phyloP scores from a whole-genome alignment of 1,140 invertebrate species.

The Lysiphlebus fabarum region DNA sequence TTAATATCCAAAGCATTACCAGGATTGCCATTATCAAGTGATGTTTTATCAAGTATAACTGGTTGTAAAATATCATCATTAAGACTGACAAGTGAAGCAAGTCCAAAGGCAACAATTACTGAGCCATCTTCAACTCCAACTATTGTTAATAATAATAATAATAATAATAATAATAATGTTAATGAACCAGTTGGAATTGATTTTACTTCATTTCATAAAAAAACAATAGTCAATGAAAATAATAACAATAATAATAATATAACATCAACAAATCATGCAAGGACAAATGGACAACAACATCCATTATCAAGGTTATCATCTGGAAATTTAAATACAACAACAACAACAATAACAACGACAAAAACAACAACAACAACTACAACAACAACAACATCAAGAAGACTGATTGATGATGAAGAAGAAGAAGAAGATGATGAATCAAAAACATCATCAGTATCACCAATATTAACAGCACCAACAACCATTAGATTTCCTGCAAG shows the following conservation, averaged over 20 bases:
- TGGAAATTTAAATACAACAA: constrained; percentile 11
- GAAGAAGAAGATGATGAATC: constrained; percentile 47
- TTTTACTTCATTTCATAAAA: constrained; percentile 19
- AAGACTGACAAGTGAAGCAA: constrained; percentile 38
- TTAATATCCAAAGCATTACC: constrained; percentile 36
- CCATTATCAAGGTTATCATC: constrained; percentile 31
- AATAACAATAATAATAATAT: constrained; percentile 48
- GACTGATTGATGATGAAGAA: constrained; percentile 39
- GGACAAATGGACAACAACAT: constrained; percentile 30
- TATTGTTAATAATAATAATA: constrained; percentile 29
- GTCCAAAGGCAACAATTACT: constrained; percentile 27
- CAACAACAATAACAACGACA: constrained; percentile 5
- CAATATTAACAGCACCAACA: constrained; percentile 73
- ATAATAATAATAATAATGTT: constrained; percentile 34
- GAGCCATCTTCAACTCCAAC: constrained; percentile 22
- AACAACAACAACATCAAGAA: constrained; percentile 24
- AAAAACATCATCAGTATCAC: constrained; percentile 47
- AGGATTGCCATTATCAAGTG: constrained; percentile 39
- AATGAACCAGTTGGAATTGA: too few relatives aligned
- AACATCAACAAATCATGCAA: constrained; percentile 23
- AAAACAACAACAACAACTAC: constrained; percentile 4
- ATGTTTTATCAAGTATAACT: constrained; percentile 38
- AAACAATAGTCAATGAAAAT: constrained; percentile 45
- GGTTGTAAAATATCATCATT: constrained; percentile 43
- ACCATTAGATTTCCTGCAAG: constrained; percentile 73